Evolutionary conservation across 2,113 vertebrate genomes (phyloP), one percentile per base, ranked within the genome.

Genomic region (Anoplopoma fimbria): DNA sequence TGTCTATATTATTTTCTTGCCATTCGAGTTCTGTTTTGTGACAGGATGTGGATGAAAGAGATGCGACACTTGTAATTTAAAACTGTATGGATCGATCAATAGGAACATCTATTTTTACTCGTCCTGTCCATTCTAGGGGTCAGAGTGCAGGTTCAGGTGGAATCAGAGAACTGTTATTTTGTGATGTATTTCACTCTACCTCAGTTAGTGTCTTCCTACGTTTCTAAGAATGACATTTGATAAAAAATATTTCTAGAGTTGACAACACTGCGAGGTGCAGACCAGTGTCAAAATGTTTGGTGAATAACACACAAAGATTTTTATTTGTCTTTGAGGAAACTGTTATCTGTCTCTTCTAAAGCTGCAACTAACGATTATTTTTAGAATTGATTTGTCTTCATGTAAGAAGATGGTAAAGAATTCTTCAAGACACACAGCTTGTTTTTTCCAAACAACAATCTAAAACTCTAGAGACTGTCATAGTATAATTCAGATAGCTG

Each of bases 31-130:
- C 17, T 21, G 17, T 27, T 65, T 7, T 42, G 21, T 34, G 51
- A 58, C 42, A 64, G 29, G 36, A 51, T 64, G 45, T 60, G 23
- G 21, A 8, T 23, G 40, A 63, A 75, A 65, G 68, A 58, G 21
- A 75, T n/a, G 14, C 4, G n/a, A 58, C 31, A 68, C 25, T 2
- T 19, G 77, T 34, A 13, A 84, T 65, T 58, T 38, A 57, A 84
- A 72, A 73, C 65, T 49, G 13, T 49, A 81, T 49, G 25, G 75
- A 83, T 74, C 1, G 8, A 34, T 23, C 75, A 51, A 74, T 40
- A 82, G 27, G 27, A 78, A 49, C 71, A 36, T 36, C 14, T 42
- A 62, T 65, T 34, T 83, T 76, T 62, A 64, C 57, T 19, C 0
- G 8, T 0, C 25, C 45, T 34, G 12, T 72, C 29, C 40, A 51